phyloP scores from a whole-genome alignment of 1,140 invertebrate genomes.

The Philopotamus ludificatus region DNA sequence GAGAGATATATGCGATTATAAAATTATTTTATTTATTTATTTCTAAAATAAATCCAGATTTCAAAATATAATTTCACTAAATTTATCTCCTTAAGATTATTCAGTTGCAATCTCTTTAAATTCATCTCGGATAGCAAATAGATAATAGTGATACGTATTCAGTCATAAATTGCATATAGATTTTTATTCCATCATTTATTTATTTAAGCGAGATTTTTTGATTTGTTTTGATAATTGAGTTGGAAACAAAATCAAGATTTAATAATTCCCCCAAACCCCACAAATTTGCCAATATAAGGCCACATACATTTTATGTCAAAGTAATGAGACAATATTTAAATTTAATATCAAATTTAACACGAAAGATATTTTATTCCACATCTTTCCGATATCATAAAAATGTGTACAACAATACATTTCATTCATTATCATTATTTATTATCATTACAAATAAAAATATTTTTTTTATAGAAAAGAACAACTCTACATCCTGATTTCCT shows the following conservation, averaged over 20 bases:
- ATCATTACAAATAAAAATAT: not conserved
- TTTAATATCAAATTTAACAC: not conserved
- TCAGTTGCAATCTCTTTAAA: too few relatives aligned
- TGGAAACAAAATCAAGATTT: too few relatives aligned
- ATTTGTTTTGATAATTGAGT: not conserved
- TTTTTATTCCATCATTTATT: too few relatives aligned
- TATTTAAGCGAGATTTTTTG: not conserved
- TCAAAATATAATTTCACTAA: too few relatives aligned
- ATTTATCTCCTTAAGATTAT: too few relatives aligned
- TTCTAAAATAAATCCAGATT: too few relatives aligned
- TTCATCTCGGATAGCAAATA: too few relatives aligned
- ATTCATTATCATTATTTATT: not conserved
- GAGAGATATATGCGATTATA: too few relatives aligned
- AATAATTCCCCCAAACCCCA: too few relatives aligned
- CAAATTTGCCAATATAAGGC: slow-evolving; percentile 27
- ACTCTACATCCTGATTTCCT: not conserved
- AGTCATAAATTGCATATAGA: too few relatives aligned
- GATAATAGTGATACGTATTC: too few relatives aligned
- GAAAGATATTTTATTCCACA: not conserved
- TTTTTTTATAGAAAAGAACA: not conserved
- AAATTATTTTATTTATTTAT: too few relatives aligned
- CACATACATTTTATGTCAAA: slow-evolving; percentile 22
- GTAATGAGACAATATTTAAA: slow-evolving; percentile 7
- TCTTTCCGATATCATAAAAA: not conserved
- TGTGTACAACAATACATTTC: not conserved